Evolutionary conservation across 1,140 invertebrate genomes (phyloP).

Genomic region (Bombus breviceps): DNA sequence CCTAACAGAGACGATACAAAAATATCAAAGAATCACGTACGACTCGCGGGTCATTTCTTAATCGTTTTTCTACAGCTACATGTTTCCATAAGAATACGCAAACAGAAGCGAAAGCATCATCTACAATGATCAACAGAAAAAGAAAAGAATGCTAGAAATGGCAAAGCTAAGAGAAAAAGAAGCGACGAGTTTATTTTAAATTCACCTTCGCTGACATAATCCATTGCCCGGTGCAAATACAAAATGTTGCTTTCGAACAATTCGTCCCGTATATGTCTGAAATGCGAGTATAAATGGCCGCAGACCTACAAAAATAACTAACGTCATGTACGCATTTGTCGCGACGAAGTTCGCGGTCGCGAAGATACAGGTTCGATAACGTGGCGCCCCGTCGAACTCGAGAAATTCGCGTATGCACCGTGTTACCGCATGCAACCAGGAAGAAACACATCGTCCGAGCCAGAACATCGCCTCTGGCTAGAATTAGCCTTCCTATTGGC

Average conservation of each 20-base stretch:
- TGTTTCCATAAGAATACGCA: too few species aligned
- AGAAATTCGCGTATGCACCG: conserved; percentile 7
- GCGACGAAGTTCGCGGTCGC: conserved; percentile 7
- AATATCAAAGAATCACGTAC: too few species aligned
- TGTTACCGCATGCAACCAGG: conserved; percentile 16
- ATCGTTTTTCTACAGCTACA: too few species aligned
- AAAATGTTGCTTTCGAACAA: not conserved
- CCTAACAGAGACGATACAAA: too few species aligned
- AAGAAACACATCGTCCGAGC: conserved; percentile 8
- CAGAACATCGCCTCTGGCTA: conserved; percentile 28
- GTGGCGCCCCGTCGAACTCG: conserved; percentile 14
- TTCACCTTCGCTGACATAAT: not conserved
- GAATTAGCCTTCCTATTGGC: conserved; percentile 42
- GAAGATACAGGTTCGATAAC: conserved; percentile 16
- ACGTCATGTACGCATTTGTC: conserved; percentile 24
- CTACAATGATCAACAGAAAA: too few species aligned
- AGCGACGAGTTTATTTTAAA: not conserved
- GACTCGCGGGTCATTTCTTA: too few species aligned
- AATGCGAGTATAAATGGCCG: conserved; percentile 4
- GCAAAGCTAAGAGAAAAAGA: too few species aligned
- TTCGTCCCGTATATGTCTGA: not conserved
- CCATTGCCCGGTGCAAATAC: not conserved
- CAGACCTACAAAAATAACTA: conserved; percentile 5
- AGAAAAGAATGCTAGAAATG: too few species aligned
- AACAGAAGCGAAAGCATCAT: not conserved